Evolutionary conservation across 2,888 invertebrate species (phyloP).

Genomic region (Sussaba pulchella): DNA sequence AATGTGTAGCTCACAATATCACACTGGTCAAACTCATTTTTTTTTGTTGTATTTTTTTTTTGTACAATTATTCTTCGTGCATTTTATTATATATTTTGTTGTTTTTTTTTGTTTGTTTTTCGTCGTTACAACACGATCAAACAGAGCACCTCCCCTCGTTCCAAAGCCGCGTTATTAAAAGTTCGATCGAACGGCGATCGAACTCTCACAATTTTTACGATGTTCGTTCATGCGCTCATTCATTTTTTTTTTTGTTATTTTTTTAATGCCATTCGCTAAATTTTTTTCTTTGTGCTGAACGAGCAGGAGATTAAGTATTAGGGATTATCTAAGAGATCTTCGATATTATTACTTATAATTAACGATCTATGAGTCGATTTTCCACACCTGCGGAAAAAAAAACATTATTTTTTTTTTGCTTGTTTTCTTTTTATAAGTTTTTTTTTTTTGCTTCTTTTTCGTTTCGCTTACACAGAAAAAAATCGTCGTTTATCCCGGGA

Average conservation of each 20-base stretch:
- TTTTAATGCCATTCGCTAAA: conserved; percentile 16
- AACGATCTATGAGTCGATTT: conserved; percentile 43
- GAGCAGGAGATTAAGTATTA: conserved; percentile 64
- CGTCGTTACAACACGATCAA: conserved; percentile 60
- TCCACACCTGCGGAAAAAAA: conserved; percentile 44
- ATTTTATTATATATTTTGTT: conserved; percentile 58
- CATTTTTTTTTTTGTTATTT: conserved; percentile 14
- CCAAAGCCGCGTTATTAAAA: conserved; percentile 12
- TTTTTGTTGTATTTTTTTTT: conserved; percentile 70
- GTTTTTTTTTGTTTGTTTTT: conserved; percentile 49
- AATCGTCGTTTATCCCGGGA: conserved; percentile 10
- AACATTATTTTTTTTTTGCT: no score
- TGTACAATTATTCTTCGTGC: conserved; percentile 75
- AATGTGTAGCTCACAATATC: conserved; percentile 67
- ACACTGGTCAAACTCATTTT: conserved; percentile 64
- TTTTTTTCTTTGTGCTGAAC: conserved; percentile 62
- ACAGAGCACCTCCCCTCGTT: conserved; percentile 61
- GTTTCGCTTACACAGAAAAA: conserved; percentile 35
- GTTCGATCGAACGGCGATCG: conserved; percentile 11
- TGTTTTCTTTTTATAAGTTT: no score
- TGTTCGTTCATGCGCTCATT: conserved; percentile 4
- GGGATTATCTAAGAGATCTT: conserved; percentile 67
- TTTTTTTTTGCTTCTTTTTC: no score
- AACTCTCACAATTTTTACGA: conserved; percentile 11
- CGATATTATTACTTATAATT: conserved; percentile 59